Base-by-base conservation (phyloP, 1,140 invertebrate genomes). In the Penaeus chinensis region DNA sequence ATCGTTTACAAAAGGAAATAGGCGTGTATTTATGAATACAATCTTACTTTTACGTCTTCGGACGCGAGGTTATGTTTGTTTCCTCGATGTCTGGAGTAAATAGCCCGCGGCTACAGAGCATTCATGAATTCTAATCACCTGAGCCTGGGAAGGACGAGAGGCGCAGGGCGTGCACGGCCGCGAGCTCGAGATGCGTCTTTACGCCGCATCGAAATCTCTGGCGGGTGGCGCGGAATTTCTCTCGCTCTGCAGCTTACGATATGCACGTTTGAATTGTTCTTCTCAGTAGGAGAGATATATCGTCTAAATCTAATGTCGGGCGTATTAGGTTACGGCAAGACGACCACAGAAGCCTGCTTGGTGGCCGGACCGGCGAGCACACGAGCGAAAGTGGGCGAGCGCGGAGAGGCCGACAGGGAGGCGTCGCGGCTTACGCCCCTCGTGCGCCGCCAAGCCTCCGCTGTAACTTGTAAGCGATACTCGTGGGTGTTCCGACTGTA, bases 101-200 rank as follows among this genome's bases (percentile, higher is more conserved):
- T 84, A 84, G 66, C 83, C 69, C n/a, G 60, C 27, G 83, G 66
- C 69, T 22, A 66, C 71, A 16, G 83, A 60, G 83, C 83, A 84
- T 84, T 62, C 83, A 84, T 84, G 83, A 84, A 84, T 84, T 84
- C 83, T 84, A 84, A 84, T 84, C 83, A 61, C 69, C 60, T 66
- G 83, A 77, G 62, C 65, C 69, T 60, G 71, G n/a, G 18, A 32
- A 19, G 22, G 69, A 77, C 54, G 24, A 20, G 24, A 18, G 83
- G 83, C 71, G 71, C 71, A 22, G n/a, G 74, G 47, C 81, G 32
- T 19, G 32, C 16, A 8, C 7, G 74, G 20, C 27, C 22, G 61
- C 42, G 62, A 13, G 19, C 3, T 22, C 18, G 42, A n/a, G 47
- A 71, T 54, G 16, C 54, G 54, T 54, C 54, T 13, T 8, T 54